Evolutionary conservation across 2,113 vertebrate species (phyloP).

Genomic region (human): GRCh38 chr13:93429001-93429500

Average conservation of each 20-base stretch:
- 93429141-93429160: not conserved
- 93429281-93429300: not conserved
- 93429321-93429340: not conserved
- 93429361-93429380: not conserved
- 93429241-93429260: not conserved
- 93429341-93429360: not conserved
- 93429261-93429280: not conserved
- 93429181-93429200: not conserved
- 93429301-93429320: not conserved
- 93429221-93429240: not conserved
- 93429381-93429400: not conserved
- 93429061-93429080: not conserved
- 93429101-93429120: not conserved
- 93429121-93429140: not conserved
- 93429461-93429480: not conserved
- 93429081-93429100: not conserved
- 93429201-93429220: not conserved
- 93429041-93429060: not conserved
- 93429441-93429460: not conserved
- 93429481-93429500: not conserved
- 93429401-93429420: not conserved
- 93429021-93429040: not conserved
- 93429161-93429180: not conserved
- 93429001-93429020: not conserved
- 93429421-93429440: not conserved